Base-by-base conservation (phyloP, 2,797 vertebrate genomes). In the Spinus pinus region DNA sequence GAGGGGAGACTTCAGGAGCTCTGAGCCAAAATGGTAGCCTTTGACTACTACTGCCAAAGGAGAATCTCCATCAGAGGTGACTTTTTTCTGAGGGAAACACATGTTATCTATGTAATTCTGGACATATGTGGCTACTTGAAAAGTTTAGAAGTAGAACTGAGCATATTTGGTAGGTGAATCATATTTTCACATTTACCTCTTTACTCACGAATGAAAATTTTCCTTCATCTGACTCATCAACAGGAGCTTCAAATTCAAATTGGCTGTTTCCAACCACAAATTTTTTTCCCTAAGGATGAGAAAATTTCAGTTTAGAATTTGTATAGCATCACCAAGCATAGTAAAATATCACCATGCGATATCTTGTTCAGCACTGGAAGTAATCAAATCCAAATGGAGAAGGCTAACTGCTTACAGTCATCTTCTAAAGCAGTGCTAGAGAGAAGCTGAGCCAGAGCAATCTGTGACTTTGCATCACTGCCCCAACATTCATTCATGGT, bases 151-250 rank as follows among this genome's bases (percentile, higher is more conserved):
- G 25, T 77, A 50, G 51, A 81, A 58, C 21, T 57, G 39, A 84
- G 35, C 54, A 44, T 44, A 46, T 89, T 61, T 71, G 25, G 21
- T 37, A 88, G 16, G 31, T 14, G 18, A 73, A 81, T 42, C 2
- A 18, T 57, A 33, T 56, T 90, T 80, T 27, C 24, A 56, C 33
- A 81, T 49, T 33, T 97, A 98, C 98, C 98, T 96, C 94, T 91
- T 97, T 96, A 57, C 94, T 98, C 62, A 41, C n/a, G 72, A 98
- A 98, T 65, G 89, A 95, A 93, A 97, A 98, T 50, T 6, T 90
- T 51, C 94, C 97, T 14, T 91, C 47, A 10, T 94, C 73, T 80
- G 79, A 72, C 18, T 67, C 61, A 49, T 41, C 73, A 92, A 98
- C 98, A 3, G 41, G 14, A 60, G 80, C 66, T 72, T 97, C 90